Percentiles rank a stretch among this genome's conserved stretches.
These are phyloP conservation scores for Bursaphelenchus okinawaensis DNA, from an alignment of 2,888 invertebrate genomes.

Conservation along the genomic window DNA sequence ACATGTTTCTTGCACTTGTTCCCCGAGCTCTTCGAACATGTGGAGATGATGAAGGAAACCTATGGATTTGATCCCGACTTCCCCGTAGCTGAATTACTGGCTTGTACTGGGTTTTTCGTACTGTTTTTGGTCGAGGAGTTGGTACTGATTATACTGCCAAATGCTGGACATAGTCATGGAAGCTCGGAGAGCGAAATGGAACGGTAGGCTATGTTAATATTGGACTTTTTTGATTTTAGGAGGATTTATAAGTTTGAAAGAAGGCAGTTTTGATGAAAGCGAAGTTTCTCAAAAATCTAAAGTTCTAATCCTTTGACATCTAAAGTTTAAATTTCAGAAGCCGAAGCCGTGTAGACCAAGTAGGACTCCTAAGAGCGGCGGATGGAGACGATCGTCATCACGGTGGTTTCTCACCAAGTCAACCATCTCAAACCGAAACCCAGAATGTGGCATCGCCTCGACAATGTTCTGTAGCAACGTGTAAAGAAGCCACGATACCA, in stretches of 20 bases:
- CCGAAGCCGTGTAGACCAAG: neutral
- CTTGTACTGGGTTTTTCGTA: constrained; percentile 55
- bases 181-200: neutral
- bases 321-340: neutral
- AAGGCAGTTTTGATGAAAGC: too few species aligned
- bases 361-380: neutral
- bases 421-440: neutral
- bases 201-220: neutral
- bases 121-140: constrained; percentile 56
- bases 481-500: neutral
- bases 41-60: constrained; percentile 24
- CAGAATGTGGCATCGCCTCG: neutral
- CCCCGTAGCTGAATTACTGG: constrained; percentile 54
- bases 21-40: constrained; percentile 60
- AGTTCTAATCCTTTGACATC: too few species aligned
- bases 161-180: constrained; percentile 44
- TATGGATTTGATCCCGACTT: constrained; percentile 33
- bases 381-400: neutral
- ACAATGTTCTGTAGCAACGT: neutral
- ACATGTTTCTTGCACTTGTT: constrained; percentile 65
- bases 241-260: too few species aligned
- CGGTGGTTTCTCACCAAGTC: neutral
- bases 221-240: neutral
- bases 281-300: too few species aligned
- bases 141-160: constrained; percentile 45